These are phyloP conservation scores for Fragariocoptes setiger DNA, from an alignment of 1,140 invertebrate species.

Conservation along the genomic window DNA sequence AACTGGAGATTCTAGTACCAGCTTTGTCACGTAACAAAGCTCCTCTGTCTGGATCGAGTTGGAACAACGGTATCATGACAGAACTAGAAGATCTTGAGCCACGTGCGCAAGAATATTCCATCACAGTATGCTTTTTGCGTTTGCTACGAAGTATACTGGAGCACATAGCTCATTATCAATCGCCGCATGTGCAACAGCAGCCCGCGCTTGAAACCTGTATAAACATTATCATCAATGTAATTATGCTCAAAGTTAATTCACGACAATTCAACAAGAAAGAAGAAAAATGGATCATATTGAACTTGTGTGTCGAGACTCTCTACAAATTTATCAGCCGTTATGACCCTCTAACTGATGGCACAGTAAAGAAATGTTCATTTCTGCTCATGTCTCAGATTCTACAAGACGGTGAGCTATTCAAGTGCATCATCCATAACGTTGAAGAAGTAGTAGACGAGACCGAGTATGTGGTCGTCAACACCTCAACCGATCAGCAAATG, in stretches of 20 bases:
- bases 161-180: constrained; percentile 4
- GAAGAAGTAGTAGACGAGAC: constrained; percentile 4
- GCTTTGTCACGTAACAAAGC: background rate
- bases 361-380: constrained; percentile 1
- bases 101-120: constrained; percentile 49
- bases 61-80: constrained; percentile 15
- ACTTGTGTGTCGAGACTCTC: constrained; percentile 3
- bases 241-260: constrained; percentile 7
- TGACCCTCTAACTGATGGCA: constrained; percentile 4
- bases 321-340: constrained; percentile 4
- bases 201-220: constrained; percentile 3
- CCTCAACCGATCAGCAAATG: no score
- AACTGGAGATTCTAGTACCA: constrained; percentile 5
- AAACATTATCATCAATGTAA: constrained; percentile 7
- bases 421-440: constrained; percentile 5
- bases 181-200: constrained; percentile 1
- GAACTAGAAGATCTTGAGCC: constrained; percentile 46
- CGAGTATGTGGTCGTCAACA: background rate
- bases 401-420: constrained; percentile 9
- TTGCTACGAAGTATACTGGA: constrained; percentile 36
- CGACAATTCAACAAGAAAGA: constrained; percentile 7
- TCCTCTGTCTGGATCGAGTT: background rate
- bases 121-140: constrained; percentile 42
- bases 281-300: constrained; percentile 9
- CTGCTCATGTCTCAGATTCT: constrained; percentile 8